A percentile compares a stretch with the other conserved stretches of the same genome.
Evolutionary conservation across 2,113 vertebrate species (phyloP).

Genomic region (Sylvia atricapilla): DNA sequence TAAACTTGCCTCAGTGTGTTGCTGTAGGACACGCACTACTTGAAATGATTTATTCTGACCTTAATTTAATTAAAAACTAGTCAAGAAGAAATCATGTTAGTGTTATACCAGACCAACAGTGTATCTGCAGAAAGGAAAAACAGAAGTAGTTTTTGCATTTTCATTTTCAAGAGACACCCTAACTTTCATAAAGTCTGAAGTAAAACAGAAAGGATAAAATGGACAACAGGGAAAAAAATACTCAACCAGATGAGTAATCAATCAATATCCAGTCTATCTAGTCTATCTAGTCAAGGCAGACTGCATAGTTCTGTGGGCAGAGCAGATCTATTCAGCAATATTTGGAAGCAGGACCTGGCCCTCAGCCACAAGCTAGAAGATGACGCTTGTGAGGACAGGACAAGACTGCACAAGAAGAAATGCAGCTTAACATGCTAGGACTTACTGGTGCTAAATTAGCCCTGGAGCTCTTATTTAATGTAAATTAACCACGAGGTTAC

Average conservation of each 20-base stretch:
- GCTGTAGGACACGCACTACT: background rate
- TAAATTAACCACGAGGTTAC: background rate
- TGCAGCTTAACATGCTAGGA: fast-evolving
- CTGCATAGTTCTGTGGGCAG: background rate
- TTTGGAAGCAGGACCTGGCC: background rate
- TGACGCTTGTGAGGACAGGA: fast-evolving
- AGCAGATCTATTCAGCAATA: background rate
- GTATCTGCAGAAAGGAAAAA: background rate
- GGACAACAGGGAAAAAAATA: background rate
- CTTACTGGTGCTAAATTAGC: background rate
- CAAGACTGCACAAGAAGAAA: background rate
- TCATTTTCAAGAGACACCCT: background rate
- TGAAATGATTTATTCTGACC: background rate
- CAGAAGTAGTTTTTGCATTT: background rate
- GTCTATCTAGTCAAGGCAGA: background rate
- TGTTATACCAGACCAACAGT: background rate
- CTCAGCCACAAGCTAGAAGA: background rate
- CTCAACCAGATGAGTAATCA: background rate
- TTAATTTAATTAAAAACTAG: background rate
- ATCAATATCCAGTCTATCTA: too few species aligned
- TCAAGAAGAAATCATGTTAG: background rate
- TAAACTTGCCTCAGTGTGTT: background rate
- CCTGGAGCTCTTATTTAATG: background rate
- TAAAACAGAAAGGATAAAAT: background rate
- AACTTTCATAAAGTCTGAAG: background rate